Conservation (phyloP, 2,113 vertebrate species). For the Oceanodroma tethys region DNA sequence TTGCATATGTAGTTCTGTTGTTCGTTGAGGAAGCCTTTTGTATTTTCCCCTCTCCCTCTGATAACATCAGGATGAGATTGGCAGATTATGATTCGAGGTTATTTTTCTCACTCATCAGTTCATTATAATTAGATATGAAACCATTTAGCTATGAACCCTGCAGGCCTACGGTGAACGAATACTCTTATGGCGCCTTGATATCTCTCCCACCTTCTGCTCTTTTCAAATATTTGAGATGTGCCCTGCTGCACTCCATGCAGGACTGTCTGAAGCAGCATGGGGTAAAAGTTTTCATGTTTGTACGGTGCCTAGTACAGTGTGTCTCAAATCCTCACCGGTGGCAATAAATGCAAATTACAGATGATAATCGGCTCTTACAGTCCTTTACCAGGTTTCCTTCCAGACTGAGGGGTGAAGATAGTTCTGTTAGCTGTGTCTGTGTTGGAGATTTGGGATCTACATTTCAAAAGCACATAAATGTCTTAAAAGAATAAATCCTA, state of each 20-base stretch:
- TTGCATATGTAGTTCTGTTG: neutral
- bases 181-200: neutral
- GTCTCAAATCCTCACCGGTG: neutral
- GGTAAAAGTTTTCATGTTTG: neutral
- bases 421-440: neutral
- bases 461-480: neutral
- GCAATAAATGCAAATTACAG: neutral
- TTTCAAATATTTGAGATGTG: neutral
- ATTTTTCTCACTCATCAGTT: neutral
- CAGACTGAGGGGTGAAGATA: neutral
- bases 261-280: neutral
- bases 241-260: neutral
- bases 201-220: neutral
- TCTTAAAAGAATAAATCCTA: neutral
- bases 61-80: neutral
- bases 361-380: neutral
- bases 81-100: neutral
- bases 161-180: neutral
- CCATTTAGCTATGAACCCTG: neutral
- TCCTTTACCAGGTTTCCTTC: neutral
- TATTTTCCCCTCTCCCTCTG: neutral
- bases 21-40: neutral
- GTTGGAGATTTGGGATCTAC: neutral
- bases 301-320: neutral
- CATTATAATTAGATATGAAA: neutral